These are phyloP conservation scores for Heliconius aoede DNA, from an alignment of 2,888 invertebrate species.

Conservation along the genomic window DNA sequence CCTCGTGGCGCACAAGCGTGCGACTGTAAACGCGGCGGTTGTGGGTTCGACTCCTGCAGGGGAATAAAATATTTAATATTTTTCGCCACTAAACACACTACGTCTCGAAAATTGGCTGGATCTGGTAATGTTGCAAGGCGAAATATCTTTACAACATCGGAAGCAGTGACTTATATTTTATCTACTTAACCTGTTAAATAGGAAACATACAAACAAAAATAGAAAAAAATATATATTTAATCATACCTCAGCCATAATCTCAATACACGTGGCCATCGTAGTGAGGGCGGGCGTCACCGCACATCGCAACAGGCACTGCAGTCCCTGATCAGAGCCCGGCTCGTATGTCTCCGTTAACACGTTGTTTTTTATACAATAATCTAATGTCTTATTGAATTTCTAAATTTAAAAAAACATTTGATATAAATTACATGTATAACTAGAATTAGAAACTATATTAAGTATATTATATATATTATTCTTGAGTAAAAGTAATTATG, in stretches of 20 bases:
- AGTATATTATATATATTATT: no score
- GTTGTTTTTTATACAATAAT: slow-evolving; percentile 62
- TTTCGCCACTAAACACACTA: no score
- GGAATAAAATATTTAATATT: no score
- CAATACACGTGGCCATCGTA: slow-evolving; percentile 73
- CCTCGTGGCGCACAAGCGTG: no score
- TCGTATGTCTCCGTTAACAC: slow-evolving; percentile 77
- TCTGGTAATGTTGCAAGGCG: no score
- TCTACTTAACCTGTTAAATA: background rate
- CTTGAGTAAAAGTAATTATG: no score
- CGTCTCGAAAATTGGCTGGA: no score
- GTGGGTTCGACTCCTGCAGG: no score
- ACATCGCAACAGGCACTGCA: slow-evolving; percentile 83
- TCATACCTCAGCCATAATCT: slow-evolving; percentile 65
- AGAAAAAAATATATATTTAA: background rate
- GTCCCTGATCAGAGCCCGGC: slow-evolving; percentile 82
- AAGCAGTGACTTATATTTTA: background rate
- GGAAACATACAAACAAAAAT: background rate
- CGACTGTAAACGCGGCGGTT: no score
- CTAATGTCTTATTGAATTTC: slow-evolving; percentile 62
- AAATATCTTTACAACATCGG: background rate
- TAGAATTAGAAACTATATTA: no score
- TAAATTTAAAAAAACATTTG: slow-evolving; percentile 51
- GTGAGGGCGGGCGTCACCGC: slow-evolving; percentile 86
- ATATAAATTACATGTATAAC: background rate